Base-by-base conservation (phyloP, 1,140 invertebrate species). In the Planococcus citri region DNA sequence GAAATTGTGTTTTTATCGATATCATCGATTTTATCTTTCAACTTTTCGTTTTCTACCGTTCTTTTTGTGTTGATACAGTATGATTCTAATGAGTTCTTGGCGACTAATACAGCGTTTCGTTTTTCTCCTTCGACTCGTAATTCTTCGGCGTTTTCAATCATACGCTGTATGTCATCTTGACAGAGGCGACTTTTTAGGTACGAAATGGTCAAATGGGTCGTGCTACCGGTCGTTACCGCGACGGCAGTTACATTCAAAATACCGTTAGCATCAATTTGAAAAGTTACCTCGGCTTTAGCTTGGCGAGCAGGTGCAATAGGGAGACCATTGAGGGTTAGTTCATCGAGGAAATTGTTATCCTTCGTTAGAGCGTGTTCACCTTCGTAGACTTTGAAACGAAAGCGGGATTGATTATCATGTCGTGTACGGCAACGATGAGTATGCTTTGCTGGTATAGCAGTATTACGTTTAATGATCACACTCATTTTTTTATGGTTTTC, bases 161-260 rank as follows among this genome's bases (percentile, higher is more conserved):
- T n/a, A n/a, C n/a, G n/a, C n/a, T n/a, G n/a, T n/a, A n/a, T n/a
- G n/a, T n/a, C n/a, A n/a, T n/a, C n/a, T 81, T 97, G 97, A 76
- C 87, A 91, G 0, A 98, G 84, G 75, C 95, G 89, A 72, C 95
- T 94, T 80, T 97, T 97, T 81, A 97, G 95, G 77, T 98, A 98
- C 75, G 93, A 97, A 75, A 98, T 97, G 29, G 93, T 97, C 78
- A 98, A 97, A 80, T 97, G 97, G 81, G 97, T 97, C n/a, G n/a
- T n/a, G n/a, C n/a, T n/a, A n/a, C n/a, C n/a, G 81, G 97, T n/a
- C 81, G 61, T 82, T 82, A 74, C 82, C 80, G 73, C n/a, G 92
- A 73, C 93, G 91, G 77, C 94, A 90, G 77, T 94, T 94, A n/a
- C 90, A 75, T 92, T 92, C 70, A 93, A 78, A 75, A 91, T 91